Evolutionary conservation across 23 tunicate species (phyloP), one percentile per base, ranked within the genome.

Genomic region (Halocynthia roretzi): DNA sequence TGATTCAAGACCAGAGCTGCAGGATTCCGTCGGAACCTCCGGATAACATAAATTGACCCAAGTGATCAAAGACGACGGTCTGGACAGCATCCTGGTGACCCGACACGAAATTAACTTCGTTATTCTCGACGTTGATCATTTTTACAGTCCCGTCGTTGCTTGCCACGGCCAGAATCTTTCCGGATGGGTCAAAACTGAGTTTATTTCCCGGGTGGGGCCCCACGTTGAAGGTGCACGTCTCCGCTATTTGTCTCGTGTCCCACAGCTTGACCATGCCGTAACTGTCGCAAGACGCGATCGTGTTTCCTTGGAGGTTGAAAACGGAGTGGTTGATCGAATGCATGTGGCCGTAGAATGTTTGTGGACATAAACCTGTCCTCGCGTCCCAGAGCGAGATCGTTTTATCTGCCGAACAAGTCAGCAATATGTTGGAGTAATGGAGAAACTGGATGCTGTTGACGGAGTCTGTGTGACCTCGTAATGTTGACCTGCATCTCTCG

Each of bases 381-480:
- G 99, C 99, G 62, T 94, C 99, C 99, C 99, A 94, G 8, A 94
- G 71, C 8, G 87, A 87, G 9, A 94, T 49, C 9, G 95, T 94
- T 67, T 94, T 94, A 56, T 94, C 99, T 56, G 95, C 94, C 8
- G 96, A 88, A 54, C 81, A 64, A 20, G 99, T 94, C 44, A 94
- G 79, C 62, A 94, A 67, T 6, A 91, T 87, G 73, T 87, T 87
- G 44, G 86, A 87, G 66, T 74, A 88, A 53, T 79, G 86, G 0
- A 94, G 77, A 51, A 94, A 94, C 64, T 71, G 80, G 44, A 84
- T 68, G 69, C 95, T 87, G 84, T 87, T 94, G 44, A 94, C 99
- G 9, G 99, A 87, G 68, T 88, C 91, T 0, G 87, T 64, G 76
- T 94, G 99, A 8, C 99, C 99, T 65, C 99, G 80, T 40, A 94